phyloP scores from a whole-genome alignment of 2,888 invertebrate species.

The Venusia cambrica region DNA sequence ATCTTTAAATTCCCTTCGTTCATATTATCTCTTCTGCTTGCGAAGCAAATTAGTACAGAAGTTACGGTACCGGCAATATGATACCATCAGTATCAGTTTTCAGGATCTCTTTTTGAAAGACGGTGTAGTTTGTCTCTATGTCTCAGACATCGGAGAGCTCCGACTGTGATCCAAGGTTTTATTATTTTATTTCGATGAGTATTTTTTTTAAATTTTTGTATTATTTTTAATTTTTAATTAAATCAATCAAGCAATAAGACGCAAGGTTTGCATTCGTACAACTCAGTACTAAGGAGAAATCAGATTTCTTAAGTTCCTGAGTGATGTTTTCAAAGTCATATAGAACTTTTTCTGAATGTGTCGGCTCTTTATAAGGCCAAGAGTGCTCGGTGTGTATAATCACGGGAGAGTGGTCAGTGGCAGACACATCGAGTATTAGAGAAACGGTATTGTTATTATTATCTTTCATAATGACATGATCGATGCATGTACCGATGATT shows the following conservation, averaged over 20 bases:
- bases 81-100: constrained; percentile 11
- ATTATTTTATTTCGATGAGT: constrained; percentile 7
- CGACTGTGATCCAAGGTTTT: constrained; percentile 27
- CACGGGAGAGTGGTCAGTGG: constrained; percentile 1
- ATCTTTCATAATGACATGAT: constrained; percentile 1
- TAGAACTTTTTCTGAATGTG: background rate
- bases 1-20: constrained; percentile 7
- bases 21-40: constrained; percentile 21
- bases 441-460: background rate
- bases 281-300: background rate
- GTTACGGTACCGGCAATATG: constrained; percentile 27
- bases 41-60: constrained; percentile 27
- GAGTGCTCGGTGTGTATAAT: background rate
- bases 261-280: background rate
- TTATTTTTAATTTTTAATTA: too few species aligned
- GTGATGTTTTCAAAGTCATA: background rate
- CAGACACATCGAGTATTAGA: background rate
- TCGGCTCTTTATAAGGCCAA: background rate
- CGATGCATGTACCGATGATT: background rate
- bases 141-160: constrained; percentile 26
- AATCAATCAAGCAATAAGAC: too few species aligned
- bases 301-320: background rate
- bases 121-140: constrained; percentile 23
- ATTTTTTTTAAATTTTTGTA: background rate
- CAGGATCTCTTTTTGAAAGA: constrained; percentile 10